Percentiles rank a stretch among this genome's conserved stretches.
phyloP scores from a whole-genome alignment of 2,888 invertebrate species.

The Synergus japonicus region DNA sequence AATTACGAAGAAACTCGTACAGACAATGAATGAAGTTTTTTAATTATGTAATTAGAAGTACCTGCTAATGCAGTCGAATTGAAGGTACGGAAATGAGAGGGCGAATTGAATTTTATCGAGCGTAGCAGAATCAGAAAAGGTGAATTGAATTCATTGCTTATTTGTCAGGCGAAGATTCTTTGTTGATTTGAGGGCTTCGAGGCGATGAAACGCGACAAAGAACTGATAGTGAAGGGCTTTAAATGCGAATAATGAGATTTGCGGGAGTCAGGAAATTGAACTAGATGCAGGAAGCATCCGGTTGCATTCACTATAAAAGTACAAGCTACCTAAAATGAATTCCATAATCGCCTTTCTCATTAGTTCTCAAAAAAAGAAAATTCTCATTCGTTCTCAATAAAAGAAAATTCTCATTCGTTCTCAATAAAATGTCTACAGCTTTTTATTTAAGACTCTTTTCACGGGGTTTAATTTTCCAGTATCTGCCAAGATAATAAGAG shows the following conservation, averaged over 20 bases:
- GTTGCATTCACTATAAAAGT: background rate
- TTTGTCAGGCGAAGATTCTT: constrained; percentile 33
- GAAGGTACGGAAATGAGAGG: constrained; percentile 3
- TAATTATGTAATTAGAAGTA: constrained; percentile 5
- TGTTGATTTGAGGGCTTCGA: constrained; percentile 38
- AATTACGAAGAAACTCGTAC: background rate
- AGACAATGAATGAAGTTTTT: background rate
- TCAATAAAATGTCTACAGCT: too few relatives aligned
- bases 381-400: too few relatives aligned
- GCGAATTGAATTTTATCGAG: constrained; percentile 16
- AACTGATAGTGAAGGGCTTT: constrained; percentile 33
- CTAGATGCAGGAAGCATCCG: constrained; percentile 49
- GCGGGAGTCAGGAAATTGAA: constrained; percentile 52
- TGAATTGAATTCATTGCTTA: constrained; percentile 16
- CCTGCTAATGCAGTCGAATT: constrained; percentile 15
- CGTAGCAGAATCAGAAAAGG: constrained; percentile 16
- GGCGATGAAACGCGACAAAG: constrained; percentile 43
- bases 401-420: too few relatives aligned
- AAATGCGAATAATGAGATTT: constrained; percentile 55
- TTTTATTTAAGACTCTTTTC: too few relatives aligned
- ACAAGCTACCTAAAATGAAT: background rate
- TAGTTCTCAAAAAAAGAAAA: too few relatives aligned
- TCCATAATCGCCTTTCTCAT: too few relatives aligned
- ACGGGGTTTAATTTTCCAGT: background rate
- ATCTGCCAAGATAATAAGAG: background rate